Evolutionary conservation across 2,888 invertebrate genomes (phyloP).

Genomic region (Leucania comma): DNA sequence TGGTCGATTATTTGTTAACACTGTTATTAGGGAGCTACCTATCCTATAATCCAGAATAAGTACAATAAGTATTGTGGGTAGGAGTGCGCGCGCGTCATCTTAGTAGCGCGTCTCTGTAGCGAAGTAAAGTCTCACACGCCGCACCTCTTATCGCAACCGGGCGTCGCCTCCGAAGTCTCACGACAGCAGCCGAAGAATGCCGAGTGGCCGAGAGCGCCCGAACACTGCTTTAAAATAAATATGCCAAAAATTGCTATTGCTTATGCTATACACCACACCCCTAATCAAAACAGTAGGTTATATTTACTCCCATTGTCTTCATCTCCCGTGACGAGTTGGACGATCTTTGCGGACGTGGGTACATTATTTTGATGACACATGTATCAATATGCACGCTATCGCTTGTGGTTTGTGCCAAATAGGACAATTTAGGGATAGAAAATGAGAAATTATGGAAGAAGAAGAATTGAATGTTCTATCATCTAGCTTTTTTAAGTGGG

Average conservation of each 20-base stretch:
- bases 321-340: constrained; percentile 13
- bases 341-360: constrained; percentile 14
- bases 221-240: not conserved
- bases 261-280: not conserved
- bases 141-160: no score
- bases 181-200: no score
- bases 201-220: no score
- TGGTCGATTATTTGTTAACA: no score
- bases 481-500: no score
- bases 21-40: no score
- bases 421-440: not conserved
- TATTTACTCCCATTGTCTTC: constrained; percentile 60
- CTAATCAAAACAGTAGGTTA: constrained; percentile 42
- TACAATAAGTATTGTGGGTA: no score
- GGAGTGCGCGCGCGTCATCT: no score
- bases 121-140: no score
- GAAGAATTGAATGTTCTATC: not conserved
- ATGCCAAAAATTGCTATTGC: not conserved
- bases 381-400: constrained; percentile 17
- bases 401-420: constrained; percentile 22
- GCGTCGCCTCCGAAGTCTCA: no score
- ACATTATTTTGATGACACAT: constrained; percentile 28
- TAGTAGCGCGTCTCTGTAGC: no score
- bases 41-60: no score
- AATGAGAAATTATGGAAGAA: not conserved